Percentiles rank a stretch among this genome's conserved stretches.
Evolutionary conservation across 2,797 vertebrate species (phyloP).

Genomic region (Muscicapa comitata): DNA sequence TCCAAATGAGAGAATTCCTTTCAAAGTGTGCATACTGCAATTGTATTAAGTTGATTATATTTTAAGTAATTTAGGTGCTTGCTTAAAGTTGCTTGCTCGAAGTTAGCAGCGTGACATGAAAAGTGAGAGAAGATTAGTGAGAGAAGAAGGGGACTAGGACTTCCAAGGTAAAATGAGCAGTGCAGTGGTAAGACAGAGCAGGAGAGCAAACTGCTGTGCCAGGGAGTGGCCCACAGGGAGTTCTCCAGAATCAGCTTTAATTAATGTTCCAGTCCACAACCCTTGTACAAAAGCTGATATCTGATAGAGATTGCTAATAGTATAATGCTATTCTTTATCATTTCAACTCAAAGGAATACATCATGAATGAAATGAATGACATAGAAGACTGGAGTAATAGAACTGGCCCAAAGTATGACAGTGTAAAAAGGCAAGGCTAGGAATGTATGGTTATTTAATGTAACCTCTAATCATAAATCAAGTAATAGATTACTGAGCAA

Average conservation of each 20-base stretch:
- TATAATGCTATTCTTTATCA: not conserved
- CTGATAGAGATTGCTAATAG: not conserved
- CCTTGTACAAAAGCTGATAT: not conserved
- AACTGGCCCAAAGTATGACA: not conserved
- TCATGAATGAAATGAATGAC: not conserved
- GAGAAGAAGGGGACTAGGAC: not conserved
- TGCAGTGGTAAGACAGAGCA: not conserved
- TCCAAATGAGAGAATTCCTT: not conserved
- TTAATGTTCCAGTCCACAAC: constrained; percentile 9
- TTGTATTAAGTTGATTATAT: not conserved
- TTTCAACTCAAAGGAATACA: not conserved
- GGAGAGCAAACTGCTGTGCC: not conserved
- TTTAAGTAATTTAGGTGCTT: not conserved
- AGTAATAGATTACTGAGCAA: not conserved
- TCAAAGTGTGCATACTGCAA: not conserved
- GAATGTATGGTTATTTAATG: not conserved
- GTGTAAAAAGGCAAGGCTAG: not conserved
- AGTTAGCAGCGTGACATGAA: not conserved
- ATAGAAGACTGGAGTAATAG: not conserved
- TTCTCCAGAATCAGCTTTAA: not conserved
- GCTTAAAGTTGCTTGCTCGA: not conserved
- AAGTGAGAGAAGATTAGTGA: not conserved
- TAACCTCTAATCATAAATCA: not conserved
- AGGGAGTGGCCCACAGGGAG: not conserved
- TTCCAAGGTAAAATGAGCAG: not conserved